phyloP scores from a whole-genome alignment of 2,888 invertebrate species.

The Spodoptera picta region DNA sequence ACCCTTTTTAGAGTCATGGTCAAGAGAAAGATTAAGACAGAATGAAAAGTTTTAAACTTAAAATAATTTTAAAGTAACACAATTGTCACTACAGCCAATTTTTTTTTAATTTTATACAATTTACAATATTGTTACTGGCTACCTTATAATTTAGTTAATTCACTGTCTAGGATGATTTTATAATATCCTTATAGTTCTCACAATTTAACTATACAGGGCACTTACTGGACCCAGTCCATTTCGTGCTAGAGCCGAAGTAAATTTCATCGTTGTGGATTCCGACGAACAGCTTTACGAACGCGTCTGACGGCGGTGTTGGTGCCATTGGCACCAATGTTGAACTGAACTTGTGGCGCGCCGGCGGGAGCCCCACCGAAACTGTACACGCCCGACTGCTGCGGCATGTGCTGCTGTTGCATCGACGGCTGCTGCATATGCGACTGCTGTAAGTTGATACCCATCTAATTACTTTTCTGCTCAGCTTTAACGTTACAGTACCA shows the following conservation, averaged over 20 bases:
- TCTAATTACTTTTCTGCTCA: too few relatives aligned
- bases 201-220: conserved; percentile 37
- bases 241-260: conserved; percentile 20
- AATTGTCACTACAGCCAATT: conserved; percentile 32
- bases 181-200: conserved; percentile 36
- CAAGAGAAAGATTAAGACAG: too few relatives aligned
- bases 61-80: conserved; percentile 40
- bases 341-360: conserved; percentile 69
- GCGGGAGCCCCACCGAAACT: conserved; percentile 66
- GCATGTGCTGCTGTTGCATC: conserved; percentile 50
- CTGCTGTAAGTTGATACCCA: conserved; percentile 30
- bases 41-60: conserved; percentile 11
- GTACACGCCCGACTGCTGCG: conserved; percentile 66
- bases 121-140: conserved; percentile 36
- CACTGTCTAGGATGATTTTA: conserved; percentile 37
- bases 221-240: conserved; percentile 49
- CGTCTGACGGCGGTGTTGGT: conserved; percentile 66
- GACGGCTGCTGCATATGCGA: conserved; percentile 41
- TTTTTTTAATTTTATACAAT: conserved; percentile 30
- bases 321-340: conserved; percentile 73
- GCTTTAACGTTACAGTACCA: too few relatives aligned
- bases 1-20: too few relatives aligned
- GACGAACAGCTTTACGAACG: conserved; percentile 76
- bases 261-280: conserved; percentile 73
- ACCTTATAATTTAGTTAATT: conserved; percentile 49